Conservation (phyloP, 2,797 vertebrate genomes). For the Heterohyrax brucei region DNA sequence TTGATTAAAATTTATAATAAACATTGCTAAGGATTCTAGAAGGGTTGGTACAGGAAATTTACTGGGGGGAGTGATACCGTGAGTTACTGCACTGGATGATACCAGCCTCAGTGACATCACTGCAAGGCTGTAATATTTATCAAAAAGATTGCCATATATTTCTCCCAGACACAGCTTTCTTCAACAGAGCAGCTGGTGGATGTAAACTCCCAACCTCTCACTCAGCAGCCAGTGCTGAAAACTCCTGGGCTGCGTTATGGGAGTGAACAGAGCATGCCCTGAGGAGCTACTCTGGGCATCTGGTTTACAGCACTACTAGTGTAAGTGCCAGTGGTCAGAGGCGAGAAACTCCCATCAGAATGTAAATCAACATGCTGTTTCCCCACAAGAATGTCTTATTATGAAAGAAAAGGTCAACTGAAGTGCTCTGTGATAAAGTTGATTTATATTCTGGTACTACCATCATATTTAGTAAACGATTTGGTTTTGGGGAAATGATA, state of each 20-base stretch:
- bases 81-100: too few species aligned
- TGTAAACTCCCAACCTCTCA: background rate
- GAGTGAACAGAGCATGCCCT: background rate
- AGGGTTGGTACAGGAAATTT: too few species aligned
- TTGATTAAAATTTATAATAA: too few species aligned
- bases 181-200: background rate
- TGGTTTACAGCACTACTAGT: background rate
- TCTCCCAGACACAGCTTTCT: background rate
- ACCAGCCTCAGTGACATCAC: too few species aligned
- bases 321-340: background rate
- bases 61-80: too few species aligned
- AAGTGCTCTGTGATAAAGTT: background rate
- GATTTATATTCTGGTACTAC: background rate
- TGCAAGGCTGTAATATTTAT: background rate
- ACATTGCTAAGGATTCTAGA: too few species aligned
- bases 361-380: background rate
- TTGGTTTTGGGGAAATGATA: background rate
- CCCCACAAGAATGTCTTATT: background rate
- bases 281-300: background rate
- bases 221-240: background rate
- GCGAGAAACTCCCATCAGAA: background rate
- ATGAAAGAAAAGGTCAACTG: background rate
- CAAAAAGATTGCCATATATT: background rate
- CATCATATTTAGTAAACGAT: too few species aligned
- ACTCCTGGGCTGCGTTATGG: background rate